These are phyloP conservation scores for Enteromius radiatus DNA, from an alignment of 2,797 vertebrate genomes.

Conservation along the genomic window DNA sequence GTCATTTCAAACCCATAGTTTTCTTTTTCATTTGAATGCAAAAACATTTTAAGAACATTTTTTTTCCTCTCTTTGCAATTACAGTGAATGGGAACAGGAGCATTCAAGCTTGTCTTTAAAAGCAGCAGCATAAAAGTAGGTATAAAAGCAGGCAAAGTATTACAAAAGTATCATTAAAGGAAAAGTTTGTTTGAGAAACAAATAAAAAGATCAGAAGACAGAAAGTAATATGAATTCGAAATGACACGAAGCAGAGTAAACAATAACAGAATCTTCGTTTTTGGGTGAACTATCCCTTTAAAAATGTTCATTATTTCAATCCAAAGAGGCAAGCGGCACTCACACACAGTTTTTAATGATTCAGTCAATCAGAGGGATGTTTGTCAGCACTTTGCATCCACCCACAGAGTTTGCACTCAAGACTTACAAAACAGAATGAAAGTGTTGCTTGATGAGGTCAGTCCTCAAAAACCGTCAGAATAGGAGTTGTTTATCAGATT, in stretches of 20 bases:
- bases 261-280: neutral
- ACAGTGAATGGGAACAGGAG: neutral
- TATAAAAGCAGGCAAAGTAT: neutral
- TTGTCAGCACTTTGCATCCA: slow-evolving; percentile 42
- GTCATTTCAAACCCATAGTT: neutral
- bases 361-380: slow-evolving; percentile 49
- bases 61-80: neutral
- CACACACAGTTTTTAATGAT: slow-evolving; percentile 42
- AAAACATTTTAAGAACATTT: neutral
- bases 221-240: neutral
- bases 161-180: neutral
- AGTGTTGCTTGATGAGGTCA: slow-evolving; percentile 49
- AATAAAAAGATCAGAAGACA: neutral
- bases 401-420: slow-evolving; percentile 48
- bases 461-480: slow-evolving; percentile 31
- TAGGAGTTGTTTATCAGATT: slow-evolving; percentile 55
- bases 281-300: neutral
- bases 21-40: neutral
- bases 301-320: slow-evolving; percentile 38
- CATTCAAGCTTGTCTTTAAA: neutral
- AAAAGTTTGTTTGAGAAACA: neutral
- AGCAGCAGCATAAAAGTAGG: neutral
- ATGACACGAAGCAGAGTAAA: neutral
- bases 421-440: slow-evolving; percentile 39
- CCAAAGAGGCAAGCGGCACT: slow-evolving; percentile 23